These are phyloP conservation scores for Galerucella pusilla DNA, from an alignment of 2,888 invertebrate genomes.

Conservation along the genomic window DNA sequence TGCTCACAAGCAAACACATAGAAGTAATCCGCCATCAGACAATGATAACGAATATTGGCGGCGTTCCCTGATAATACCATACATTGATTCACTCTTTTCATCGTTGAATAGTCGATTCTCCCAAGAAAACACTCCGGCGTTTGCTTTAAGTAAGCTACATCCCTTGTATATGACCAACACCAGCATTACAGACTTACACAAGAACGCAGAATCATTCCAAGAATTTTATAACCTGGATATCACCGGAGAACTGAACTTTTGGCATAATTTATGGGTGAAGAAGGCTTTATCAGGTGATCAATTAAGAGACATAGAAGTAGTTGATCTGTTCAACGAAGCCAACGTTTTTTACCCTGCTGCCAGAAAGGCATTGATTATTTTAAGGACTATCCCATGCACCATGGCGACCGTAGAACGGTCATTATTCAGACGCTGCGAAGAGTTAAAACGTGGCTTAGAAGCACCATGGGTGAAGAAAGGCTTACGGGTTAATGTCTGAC, in stretches of 20 bases:
- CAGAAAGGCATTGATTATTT: no score
- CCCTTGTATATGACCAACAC: slow-evolving; percentile 22
- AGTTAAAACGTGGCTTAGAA: no score
- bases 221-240: slow-evolving; percentile 13
- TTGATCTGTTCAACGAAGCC: slow-evolving; percentile 2
- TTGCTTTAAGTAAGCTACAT: slow-evolving; percentile 32
- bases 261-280: slow-evolving; percentile 31
- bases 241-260: slow-evolving; percentile 23
- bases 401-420: no score
- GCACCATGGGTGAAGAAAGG: no score
- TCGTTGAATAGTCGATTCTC: no score
- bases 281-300: slow-evolving; percentile 25
- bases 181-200: no score
- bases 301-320: slow-evolving; percentile 30
- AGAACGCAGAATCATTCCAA: no score
- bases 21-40: slow-evolving; percentile 37
- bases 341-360: not conserved
- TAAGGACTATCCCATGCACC: not conserved
- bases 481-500: no score
- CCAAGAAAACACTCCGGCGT: slow-evolving; percentile 36
- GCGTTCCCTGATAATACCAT: slow-evolving; percentile 33
- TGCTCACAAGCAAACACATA: slow-evolving; percentile 24
- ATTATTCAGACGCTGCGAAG: no score
- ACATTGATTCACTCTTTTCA: slow-evolving; percentile 35
- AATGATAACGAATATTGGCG: no score